A percentile compares a stretch with the other conserved stretches of the same genome.
Evolutionary conservation across 2,797 vertebrate genomes (phyloP).

Genomic region (Sebastolobus alascanus): DNA sequence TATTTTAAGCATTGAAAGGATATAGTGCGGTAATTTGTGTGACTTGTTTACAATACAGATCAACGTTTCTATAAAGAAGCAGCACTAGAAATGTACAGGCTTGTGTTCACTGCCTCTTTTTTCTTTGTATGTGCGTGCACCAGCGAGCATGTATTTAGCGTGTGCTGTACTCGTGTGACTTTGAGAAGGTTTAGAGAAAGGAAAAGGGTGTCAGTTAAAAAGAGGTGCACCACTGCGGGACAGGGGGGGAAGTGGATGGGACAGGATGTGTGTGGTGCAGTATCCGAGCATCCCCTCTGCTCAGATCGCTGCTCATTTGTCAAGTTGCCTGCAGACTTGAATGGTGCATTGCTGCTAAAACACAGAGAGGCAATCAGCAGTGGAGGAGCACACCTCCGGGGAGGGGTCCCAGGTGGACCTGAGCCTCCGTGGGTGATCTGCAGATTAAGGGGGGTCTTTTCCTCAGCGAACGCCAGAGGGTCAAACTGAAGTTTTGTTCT

Average conservation of each 20-base stretch:
- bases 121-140: slow-evolving; percentile 20
- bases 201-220: slow-evolving; percentile 52
- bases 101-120: not conserved
- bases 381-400: slow-evolving; percentile 74
- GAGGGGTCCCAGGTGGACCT: slow-evolving; percentile 77
- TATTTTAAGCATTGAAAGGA: not conserved
- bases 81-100: not conserved
- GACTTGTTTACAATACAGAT: not conserved
- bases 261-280: slow-evolving; percentile 85
- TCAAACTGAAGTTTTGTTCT: slow-evolving; percentile 23
- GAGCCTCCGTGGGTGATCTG: slow-evolving; percentile 60
- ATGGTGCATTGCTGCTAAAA: slow-evolving; percentile 89
- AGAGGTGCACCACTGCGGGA: slow-evolving; percentile 80
- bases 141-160: slow-evolving; percentile 16
- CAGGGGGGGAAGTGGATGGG: slow-evolving; percentile 67
- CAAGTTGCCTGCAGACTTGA: slow-evolving; percentile 87
- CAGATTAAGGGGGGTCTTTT: slow-evolving; percentile 47
- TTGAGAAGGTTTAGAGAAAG: slow-evolving; percentile 55
- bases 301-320: slow-evolving; percentile 86
- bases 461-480: not conserved
- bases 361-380: slow-evolving; percentile 78
- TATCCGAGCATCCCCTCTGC: slow-evolving; percentile 79
- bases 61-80: not conserved
- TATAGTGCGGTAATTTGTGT: no score
- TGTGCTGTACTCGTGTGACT: slow-evolving; percentile 44